phyloP scores from a whole-genome alignment of 2,797 vertebrate species.

The Myotis daubentonii region DNA sequence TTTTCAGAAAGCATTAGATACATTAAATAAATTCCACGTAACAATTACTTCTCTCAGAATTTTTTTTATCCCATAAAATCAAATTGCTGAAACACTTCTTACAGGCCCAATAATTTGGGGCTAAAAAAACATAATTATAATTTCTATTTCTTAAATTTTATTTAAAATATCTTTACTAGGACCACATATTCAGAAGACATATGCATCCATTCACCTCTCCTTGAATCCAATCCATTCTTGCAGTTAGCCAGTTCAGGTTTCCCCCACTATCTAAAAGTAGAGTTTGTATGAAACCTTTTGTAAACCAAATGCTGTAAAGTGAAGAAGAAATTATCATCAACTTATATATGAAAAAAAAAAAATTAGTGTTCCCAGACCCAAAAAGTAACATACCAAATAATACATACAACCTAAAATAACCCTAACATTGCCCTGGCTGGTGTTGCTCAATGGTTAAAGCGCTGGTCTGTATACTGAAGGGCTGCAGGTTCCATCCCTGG shows the following conservation, averaged over 20 bases:
- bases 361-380: neutral
- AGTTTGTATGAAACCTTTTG: neutral
- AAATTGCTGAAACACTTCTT: neutral
- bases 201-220: neutral
- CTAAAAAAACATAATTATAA: neutral
- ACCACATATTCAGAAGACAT: neutral
- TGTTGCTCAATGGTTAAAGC: too few species aligned
- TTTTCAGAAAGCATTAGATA: neutral
- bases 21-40: neutral
- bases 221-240: neutral
- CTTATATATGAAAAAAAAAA: neutral
- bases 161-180: neutral
- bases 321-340: neutral
- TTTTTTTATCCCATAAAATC: neutral
- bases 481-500: too few species aligned
- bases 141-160: neutral
- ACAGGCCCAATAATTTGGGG: neutral
- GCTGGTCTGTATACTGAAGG: too few species aligned
- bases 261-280: neutral
- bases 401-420: neutral
- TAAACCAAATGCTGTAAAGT: neutral
- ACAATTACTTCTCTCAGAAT: constrained; percentile 9
- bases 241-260: neutral
- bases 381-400: neutral
- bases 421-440: neutral